These are phyloP conservation scores for Leptopilina myrica DNA, from an alignment of 2,888 invertebrate genomes.

Conservation along the genomic window DNA sequence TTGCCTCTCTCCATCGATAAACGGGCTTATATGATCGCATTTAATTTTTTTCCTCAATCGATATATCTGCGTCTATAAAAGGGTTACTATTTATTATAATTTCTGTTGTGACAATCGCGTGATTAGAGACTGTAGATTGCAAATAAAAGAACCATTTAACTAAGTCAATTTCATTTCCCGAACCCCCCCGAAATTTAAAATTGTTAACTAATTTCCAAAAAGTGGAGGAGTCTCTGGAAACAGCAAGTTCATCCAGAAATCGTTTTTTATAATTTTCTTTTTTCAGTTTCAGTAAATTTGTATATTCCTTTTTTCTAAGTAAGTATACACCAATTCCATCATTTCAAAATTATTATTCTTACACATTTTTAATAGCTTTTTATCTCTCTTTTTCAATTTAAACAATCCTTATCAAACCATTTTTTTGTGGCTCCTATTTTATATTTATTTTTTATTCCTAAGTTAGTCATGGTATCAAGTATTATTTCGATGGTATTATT, in stretches of 20 bases:
- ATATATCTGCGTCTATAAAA: background rate
- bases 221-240: background rate
- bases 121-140: background rate
- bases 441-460: constrained; percentile 7
- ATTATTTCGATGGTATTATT: background rate
- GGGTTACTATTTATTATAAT: background rate
- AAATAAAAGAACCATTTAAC: background rate
- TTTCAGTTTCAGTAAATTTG: background rate
- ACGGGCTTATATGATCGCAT: background rate
- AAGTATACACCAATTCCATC: background rate
- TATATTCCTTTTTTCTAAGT: background rate
- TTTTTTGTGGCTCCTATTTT: background rate
- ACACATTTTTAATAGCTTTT: background rate
- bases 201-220: background rate
- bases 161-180: background rate
- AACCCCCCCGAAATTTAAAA: background rate
- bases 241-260: background rate
- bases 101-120: background rate
- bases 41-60: background rate
- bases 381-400: constrained; percentile 4
- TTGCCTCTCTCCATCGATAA: background rate
- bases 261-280: background rate
- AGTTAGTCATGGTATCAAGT: background rate
- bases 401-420: background rate
- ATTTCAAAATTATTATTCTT: background rate